These are phyloP conservation scores for Bugula neritina DNA, from an alignment of 2,888 invertebrate genomes.

Conservation along the genomic window DNA sequence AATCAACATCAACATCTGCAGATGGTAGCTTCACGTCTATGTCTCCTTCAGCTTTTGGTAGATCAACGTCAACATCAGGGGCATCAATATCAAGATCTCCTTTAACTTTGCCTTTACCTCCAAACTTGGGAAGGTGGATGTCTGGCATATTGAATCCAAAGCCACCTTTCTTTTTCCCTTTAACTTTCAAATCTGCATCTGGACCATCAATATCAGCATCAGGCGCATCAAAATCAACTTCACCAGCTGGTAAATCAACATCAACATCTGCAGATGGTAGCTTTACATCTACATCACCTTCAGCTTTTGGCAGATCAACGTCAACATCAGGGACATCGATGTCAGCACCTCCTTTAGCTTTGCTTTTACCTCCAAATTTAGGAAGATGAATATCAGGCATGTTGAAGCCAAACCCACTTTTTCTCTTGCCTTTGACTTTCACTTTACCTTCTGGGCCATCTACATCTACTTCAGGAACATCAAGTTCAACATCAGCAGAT, in stretches of 20 bases:
- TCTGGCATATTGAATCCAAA: constrained; percentile 24
- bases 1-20: background rate
- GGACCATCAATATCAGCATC: constrained; percentile 2
- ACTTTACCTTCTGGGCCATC: constrained; percentile 27
- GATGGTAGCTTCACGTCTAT: background rate
- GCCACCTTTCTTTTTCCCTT: constrained; percentile 16
- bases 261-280: background rate
- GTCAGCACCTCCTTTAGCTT: constrained; percentile 13
- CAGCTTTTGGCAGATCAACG: background rate
- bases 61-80: constrained; percentile 18
- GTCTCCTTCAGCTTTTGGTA: background rate
- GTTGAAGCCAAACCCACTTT: constrained; percentile 23
- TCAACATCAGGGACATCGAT: background rate
- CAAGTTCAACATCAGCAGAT: constrained; percentile 19
- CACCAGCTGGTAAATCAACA: constrained; percentile 20
- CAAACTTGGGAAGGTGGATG: background rate
- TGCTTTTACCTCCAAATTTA: constrained; percentile 24
- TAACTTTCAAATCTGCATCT: background rate
- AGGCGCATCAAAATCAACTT: background rate
- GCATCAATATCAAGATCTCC: constrained; percentile 13
- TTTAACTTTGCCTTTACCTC: background rate
- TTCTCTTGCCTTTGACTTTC: constrained; percentile 14
- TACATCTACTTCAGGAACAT: constrained; percentile 6
- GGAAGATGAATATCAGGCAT: constrained; percentile 26
- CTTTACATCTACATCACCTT: constrained; percentile 13